Conservation (phyloP, 2,888 invertebrate species). For the Perizoma affinitatum region DNA sequence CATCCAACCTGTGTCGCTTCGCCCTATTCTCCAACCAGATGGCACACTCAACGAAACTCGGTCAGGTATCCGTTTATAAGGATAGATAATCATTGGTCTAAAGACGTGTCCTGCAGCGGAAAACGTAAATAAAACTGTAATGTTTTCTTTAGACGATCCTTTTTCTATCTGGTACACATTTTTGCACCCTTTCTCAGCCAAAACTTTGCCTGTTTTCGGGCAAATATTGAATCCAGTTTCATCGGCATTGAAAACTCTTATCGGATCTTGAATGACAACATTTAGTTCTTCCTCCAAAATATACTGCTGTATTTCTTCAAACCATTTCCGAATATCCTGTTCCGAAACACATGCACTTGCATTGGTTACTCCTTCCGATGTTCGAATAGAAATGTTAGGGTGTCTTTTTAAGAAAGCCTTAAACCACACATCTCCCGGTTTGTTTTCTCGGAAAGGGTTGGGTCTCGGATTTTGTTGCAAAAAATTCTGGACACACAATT, state of each 20-base stretch:
- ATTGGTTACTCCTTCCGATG: slow-evolving; percentile 31
- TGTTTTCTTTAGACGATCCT: slow-evolving; percentile 2
- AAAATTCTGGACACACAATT: not conserved
- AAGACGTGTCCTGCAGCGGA: not conserved
- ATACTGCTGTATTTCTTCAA: slow-evolving; percentile 39
- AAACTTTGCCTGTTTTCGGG: slow-evolving; percentile 12
- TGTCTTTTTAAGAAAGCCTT: not conserved
- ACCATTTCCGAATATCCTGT: slow-evolving; percentile 37
- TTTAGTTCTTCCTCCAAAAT: slow-evolving; percentile 13
- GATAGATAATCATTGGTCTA: slow-evolving; percentile 3
- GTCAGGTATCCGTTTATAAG: slow-evolving; percentile 35
- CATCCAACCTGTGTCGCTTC: slow-evolving; percentile 52
- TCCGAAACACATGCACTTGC: slow-evolving; percentile 37
- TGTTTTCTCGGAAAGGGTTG: too few relatives aligned
- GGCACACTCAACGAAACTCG: too few relatives aligned
- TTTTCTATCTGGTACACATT: slow-evolving; percentile 8
- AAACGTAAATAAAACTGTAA: slow-evolving; percentile 7
- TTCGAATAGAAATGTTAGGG: not conserved
- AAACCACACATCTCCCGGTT: too few relatives aligned
- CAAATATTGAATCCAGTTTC: slow-evolving; percentile 9
- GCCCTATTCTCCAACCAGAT: slow-evolving; percentile 42
- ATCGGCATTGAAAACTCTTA: slow-evolving; percentile 9
- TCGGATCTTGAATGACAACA: not conserved
- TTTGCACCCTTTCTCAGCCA: not conserved
- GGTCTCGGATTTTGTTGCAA: not conserved